Percentiles rank a stretch among this genome's conserved stretches.
phyloP scores from a whole-genome alignment of 2,113 vertebrate genomes.

The Xiphias gladius region DNA sequence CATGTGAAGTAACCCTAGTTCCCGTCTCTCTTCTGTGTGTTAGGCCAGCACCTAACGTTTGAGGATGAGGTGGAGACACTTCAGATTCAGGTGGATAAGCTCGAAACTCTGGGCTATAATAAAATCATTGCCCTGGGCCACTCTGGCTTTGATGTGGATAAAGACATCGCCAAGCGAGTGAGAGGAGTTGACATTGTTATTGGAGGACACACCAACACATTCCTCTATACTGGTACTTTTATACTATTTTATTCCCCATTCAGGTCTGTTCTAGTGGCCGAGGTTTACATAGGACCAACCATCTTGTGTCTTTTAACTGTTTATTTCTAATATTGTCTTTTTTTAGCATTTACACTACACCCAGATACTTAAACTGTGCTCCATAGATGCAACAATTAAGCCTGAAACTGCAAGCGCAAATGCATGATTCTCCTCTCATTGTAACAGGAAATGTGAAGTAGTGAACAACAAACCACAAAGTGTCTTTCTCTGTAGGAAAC shows the following conservation, averaged over 20 bases:
- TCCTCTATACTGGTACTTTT: constrained; percentile 91
- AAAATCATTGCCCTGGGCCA: constrained; percentile 95
- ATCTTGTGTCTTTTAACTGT: neutral
- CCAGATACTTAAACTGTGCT: too few species aligned
- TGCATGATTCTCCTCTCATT: neutral
- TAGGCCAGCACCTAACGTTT: constrained; percentile 87
- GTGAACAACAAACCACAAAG: neutral
- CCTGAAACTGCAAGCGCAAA: neutral
- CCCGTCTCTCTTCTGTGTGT: constrained; percentile 6
- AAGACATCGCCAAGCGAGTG: constrained; percentile 89
- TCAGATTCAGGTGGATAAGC: constrained; percentile 87
- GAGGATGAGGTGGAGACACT: constrained; percentile 89
- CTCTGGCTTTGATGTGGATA: constrained; percentile 90
- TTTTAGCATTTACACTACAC: neutral
- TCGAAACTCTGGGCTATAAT: constrained; percentile 86
- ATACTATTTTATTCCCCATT: neutral
- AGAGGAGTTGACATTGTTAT: constrained; percentile 91
- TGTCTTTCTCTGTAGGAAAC: constrained; percentile 75
- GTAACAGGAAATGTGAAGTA: neutral
- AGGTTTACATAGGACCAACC: neutral
- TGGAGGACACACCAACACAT: constrained; percentile 95
- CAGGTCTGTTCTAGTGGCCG: neutral
- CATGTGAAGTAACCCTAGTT: neutral
- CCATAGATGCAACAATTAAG: too few species aligned
- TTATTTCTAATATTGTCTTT: neutral